phyloP scores from a whole-genome alignment of 2,113 vertebrate genomes.

The Bostrychus sinensis region DNA sequence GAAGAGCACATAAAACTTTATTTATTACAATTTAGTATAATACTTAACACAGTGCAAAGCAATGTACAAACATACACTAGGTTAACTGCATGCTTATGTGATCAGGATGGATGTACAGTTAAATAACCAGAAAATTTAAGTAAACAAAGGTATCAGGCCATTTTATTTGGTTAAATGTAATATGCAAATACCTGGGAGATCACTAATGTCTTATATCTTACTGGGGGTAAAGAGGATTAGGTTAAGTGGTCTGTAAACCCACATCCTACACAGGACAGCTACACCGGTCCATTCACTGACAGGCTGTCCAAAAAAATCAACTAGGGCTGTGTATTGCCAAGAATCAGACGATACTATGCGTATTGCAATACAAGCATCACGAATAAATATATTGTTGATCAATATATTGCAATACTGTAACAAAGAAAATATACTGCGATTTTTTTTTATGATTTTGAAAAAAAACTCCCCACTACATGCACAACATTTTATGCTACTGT shows the following conservation, averaged over 20 bases:
- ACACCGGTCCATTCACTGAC: background rate
- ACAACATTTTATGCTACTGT: too few species aligned
- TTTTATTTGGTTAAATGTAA: background rate
- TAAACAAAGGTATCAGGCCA: background rate
- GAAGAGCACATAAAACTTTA: background rate
- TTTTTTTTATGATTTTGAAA: too few species aligned
- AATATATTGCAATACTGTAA: too few species aligned
- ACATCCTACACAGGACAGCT: background rate
- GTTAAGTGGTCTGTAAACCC: background rate
- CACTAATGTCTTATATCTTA: background rate
- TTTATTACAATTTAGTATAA: background rate
- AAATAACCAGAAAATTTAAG: background rate
- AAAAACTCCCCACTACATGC: too few species aligned
- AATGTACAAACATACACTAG: background rate
- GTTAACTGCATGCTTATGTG: background rate
- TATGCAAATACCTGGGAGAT: background rate
- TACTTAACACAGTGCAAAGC: too few species aligned
- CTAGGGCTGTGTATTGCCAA: too few species aligned
- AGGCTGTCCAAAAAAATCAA: background rate
- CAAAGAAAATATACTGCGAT: too few species aligned
- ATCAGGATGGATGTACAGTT: background rate
- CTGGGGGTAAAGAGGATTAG: conserved; percentile 2
- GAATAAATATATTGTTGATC: too few species aligned
- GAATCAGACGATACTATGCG: too few species aligned
- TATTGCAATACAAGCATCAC: too few species aligned